Evolutionary conservation across 2,113 vertebrate genomes (phyloP), one percentile per base, ranked within the genome.

Genomic region (Philantomba maxwellii): DNA sequence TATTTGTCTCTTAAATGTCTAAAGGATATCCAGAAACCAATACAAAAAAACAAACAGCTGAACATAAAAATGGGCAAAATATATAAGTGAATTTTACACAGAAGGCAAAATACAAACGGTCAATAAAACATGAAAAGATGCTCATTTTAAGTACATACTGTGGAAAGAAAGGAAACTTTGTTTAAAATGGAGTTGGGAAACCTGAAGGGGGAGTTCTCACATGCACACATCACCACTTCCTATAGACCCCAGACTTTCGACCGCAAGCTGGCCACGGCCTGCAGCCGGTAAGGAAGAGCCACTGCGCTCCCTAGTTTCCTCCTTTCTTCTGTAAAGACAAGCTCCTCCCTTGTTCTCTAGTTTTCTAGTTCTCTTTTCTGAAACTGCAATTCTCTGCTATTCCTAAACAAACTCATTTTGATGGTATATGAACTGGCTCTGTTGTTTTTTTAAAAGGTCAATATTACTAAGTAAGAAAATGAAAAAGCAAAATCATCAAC

Each of bases 161-260:
- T 55, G 80, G 16, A 55, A 55, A 25, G 21, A 55, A 82, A 55
- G 80, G 33, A 82, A 82, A 82, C 51, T 36, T 82, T 23, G 2
- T 55, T 82, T 82, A 82, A 36, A 26, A 82, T n/a, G 80, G 33
- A 82, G 21, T 12, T 36, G 7, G 23, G 51, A 82, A 55, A 4
- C 51, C 51, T 82, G 80, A 55, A 55, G 80, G 19, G 21, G n/a
- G 13, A 55, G 51, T 21, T 55, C 49, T 55, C 80, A 9, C 80
- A 55, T 5, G 10, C n/a, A 80, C 47, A 51, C 47, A 33, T 33
- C 28, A 12, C 9, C 47, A 80, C 47, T 21, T 49, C 28, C 33
- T 33, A 51, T 1, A 21, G 47, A 13, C 30, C 21, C 51, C 51
- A 55, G 80, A n/a, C 80, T 82, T 55, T 23, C 0, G 0, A 15